Conservation (phyloP, 1,140 invertebrate genomes). For the Procambarus clarkii region DNA sequence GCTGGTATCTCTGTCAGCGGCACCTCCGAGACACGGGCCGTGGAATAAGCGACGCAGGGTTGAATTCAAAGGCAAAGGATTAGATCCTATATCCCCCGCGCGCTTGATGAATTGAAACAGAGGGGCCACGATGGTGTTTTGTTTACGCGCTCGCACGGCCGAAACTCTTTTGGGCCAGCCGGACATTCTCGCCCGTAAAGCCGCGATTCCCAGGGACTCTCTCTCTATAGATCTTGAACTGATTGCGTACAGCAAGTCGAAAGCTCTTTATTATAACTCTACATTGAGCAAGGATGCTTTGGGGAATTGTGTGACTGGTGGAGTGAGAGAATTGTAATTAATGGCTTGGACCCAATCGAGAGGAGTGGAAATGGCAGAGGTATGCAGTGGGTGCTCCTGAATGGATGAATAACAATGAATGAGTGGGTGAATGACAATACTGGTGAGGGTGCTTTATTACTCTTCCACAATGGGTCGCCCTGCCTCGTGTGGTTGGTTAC, state of each 20-base stretch:
- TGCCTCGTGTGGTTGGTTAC: neutral
- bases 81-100: slow-evolving; percentile 65
- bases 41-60: slow-evolving; percentile 67
- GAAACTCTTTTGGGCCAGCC: neutral
- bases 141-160: slow-evolving; percentile 30
- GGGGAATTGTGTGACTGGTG: slow-evolving; percentile 55
- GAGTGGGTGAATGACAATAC: slow-evolving; percentile 56
- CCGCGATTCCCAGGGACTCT: slow-evolving; percentile 8
- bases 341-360: slow-evolving; percentile 60
- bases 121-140: slow-evolving; percentile 61
- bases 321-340: slow-evolving; percentile 65
- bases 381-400: slow-evolving; percentile 18
- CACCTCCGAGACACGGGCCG: slow-evolving; percentile 57
- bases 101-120: slow-evolving; percentile 66
- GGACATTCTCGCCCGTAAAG: slow-evolving; percentile 33
- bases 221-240: slow-evolving; percentile 51
- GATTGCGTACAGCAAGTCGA: slow-evolving; percentile 63
- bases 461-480: neutral
- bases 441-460: neutral
- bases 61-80: slow-evolving; percentile 68
- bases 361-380: slow-evolving; percentile 67
- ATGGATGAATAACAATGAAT: slow-evolving; percentile 53
- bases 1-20: slow-evolving; percentile 19
- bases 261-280: slow-evolving; percentile 65
- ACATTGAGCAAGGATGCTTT: slow-evolving; percentile 68